Evolutionary conservation across 2,888 invertebrate species (phyloP), one percentile per base, ranked within the genome.

Genomic region (Heliconius hortense): DNA sequence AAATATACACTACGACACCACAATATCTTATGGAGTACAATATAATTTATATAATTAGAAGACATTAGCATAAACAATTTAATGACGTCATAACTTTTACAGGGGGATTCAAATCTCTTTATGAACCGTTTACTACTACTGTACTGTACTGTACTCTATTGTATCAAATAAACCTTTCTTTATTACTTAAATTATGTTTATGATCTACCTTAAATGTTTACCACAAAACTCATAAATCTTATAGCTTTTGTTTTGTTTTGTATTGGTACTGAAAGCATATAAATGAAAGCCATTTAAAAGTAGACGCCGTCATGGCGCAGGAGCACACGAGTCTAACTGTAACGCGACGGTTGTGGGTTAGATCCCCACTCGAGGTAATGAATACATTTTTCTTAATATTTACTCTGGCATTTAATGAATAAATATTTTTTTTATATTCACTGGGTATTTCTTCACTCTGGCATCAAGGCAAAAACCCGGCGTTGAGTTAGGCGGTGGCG

Each of bases 111-210:
- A 24, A 70, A 71, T 59, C 60, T 60, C 3, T 71, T 71, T 35
- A 60, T 60, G 70, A 35, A 18, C 60, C n/a, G 70, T 70, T 70
- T 60, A 70, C 70, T 60, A 71, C 8, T 60, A 21, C 39, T 21
- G 60, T 35, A 15, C 26, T n/a, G 18, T 35, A 10, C 26, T n/a
- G 18, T 43, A 26, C 26, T 48, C 48, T 48, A 48, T 48, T 48
- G 48, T 48, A 8, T 21, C 18, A 28, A 48, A 26, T 48, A 21
- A 39, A 66, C 24, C 13, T 24, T 64, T 5, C n/a, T 35, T 66
- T 66, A 66, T 24, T n/a, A 66, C 39, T 24, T 24, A 66, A 66
- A 39, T 39, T 39, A 39, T 39, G 56, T 56, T 48, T 48, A 48
- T n/a, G n/a, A 21, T n/a, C 10, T 10, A 64, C 64, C n/a, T 64